Evolutionary conservation across 2,113 vertebrate genomes (phyloP).

Genomic region (Melierax canorus): DNA sequence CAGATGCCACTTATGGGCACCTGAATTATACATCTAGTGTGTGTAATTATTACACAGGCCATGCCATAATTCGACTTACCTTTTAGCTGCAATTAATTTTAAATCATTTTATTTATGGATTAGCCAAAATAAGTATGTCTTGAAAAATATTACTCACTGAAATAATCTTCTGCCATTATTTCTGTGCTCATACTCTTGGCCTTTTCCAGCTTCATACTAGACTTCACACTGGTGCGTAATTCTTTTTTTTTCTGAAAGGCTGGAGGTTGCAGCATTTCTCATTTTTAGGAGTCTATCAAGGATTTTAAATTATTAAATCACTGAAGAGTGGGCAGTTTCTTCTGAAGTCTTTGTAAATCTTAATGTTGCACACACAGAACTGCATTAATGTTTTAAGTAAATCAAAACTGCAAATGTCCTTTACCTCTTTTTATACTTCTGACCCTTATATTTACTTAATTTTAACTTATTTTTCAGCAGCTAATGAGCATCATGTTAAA

Average conservation of each 20-base stretch:
- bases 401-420: not conserved
- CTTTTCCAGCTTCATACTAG: not conserved
- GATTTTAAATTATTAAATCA: not conserved
- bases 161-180: not conserved
- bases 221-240: not conserved
- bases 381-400: not conserved
- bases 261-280: not conserved
- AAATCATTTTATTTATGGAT: slow-evolving; percentile 29
- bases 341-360: not conserved
- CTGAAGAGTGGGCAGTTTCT: not conserved
- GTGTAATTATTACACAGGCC: slow-evolving; percentile 11
- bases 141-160: slow-evolving; percentile 6
- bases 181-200: not conserved
- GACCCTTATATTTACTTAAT: not conserved
- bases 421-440: not conserved
- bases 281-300: not conserved
- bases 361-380: not conserved
- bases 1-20: slow-evolving; percentile 3
- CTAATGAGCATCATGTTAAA: not conserved
- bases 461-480: not conserved
- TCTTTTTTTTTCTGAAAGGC: not conserved
- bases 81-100: slow-evolving; percentile 27
- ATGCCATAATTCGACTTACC: not conserved
- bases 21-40: not conserved
- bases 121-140: not conserved